Base-by-base conservation (phyloP, 1,140 invertebrate genomes). In the Drosophila kepulauana region DNA sequence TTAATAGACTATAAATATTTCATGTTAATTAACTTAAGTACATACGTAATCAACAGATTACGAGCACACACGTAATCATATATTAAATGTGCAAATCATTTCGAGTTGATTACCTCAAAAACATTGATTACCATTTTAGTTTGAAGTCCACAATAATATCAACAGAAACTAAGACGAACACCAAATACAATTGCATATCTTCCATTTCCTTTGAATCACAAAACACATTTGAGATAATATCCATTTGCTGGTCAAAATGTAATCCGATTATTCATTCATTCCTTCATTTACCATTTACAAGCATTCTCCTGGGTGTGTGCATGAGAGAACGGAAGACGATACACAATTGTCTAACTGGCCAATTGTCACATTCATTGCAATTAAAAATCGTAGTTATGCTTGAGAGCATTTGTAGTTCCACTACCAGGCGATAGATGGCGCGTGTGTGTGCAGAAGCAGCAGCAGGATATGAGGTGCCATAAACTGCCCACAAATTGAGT, bases 331-430 rank as follows among this genome's bases (percentile, higher is more conserved):
- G 51, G 13, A 25, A 54, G 6, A n/a, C 15, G 16, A 52, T 54
- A 54, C 49, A 61, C 41, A 48, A 41, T 48, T 49, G 63, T 30
- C 11, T 33, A 52, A 54, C 20, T 33, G 2, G 0, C 51, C 30
- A 54, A 5, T 49, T 54, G 57, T 46, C 20, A 46, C 81, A 77
- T 85, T 78, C 64, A 68, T 70, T 56, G 71, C 78, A 78, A 81
- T 85, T 54, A 15, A 54, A 54, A 54, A 54, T 8, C 8, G 51
- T 30, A 54, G 30, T 54, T 54, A 54, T 13, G 28, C 35, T 8
- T 16, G 28, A 15, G 30, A 65, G 72, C 57, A 72, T 10, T 3
- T 54, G 51, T 6, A 48, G 46, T 49, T 33, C 0, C 30, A 35
- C 51, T 2, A 52, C 2, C 25, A 28, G 25, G 25, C 49, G 11